Percentiles rank a stretch among this genome's conserved stretches.
Conservation (phyloP, 1,140 invertebrate genomes). For the Epicauta chinensis region DNA sequence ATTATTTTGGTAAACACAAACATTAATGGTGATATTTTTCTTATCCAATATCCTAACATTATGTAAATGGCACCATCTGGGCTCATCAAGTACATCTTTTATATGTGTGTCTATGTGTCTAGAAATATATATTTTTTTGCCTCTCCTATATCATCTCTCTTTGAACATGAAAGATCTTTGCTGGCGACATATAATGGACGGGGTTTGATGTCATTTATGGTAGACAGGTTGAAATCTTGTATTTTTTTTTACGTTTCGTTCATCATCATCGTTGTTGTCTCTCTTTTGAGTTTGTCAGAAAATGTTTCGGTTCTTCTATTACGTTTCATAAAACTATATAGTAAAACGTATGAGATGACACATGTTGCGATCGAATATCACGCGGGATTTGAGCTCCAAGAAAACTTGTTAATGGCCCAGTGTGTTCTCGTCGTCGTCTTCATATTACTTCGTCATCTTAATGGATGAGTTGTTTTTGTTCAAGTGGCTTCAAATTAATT, state of each 20-base stretch:
- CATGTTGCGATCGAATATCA: conserved; percentile 42
- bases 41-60: too few species aligned
- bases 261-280: too few species aligned
- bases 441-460: conserved; percentile 36
- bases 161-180: background rate
- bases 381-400: conserved; percentile 31
- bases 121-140: too few species aligned
- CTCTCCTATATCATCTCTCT: background rate
- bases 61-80: conserved; percentile 5
- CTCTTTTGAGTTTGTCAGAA: conserved; percentile 10
- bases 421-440: conserved; percentile 27
- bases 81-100: conserved; percentile 2
- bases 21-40: too few species aligned
- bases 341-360: conserved; percentile 32
- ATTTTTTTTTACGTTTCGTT: conserved; percentile 14
- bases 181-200: conserved; percentile 8
- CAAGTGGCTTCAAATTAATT: conserved; percentile 42
- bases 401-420: conserved; percentile 40
- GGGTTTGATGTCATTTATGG: conserved; percentile 9
- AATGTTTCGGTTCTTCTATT: conserved; percentile 18
- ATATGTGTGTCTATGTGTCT: background rate
- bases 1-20: too few species aligned
- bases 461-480: conserved; percentile 42
- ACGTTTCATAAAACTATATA: background rate
- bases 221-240: conserved; percentile 27